These are phyloP conservation scores for Tychaedon coryphoeus DNA, from an alignment of 2,113 vertebrate species.

Conservation along the genomic window DNA sequence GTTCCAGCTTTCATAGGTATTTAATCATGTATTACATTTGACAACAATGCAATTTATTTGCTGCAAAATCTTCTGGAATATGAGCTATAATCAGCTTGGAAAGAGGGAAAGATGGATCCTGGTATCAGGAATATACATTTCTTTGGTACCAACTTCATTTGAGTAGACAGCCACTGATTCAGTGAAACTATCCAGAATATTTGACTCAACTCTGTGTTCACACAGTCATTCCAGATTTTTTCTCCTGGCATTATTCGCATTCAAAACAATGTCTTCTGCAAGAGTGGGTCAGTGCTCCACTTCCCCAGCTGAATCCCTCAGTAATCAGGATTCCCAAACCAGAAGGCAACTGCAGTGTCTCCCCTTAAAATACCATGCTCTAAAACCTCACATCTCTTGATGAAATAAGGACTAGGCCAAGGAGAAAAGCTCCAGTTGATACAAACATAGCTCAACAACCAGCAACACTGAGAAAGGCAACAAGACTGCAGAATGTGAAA, in stretches of 20 bases:
- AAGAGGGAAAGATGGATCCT: background rate
- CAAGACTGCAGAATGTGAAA: background rate
- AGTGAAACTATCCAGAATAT: background rate
- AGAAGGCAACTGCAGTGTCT: background rate
- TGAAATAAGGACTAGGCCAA: background rate
- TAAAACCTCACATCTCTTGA: background rate
- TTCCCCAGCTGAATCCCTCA: background rate
- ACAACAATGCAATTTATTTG: background rate
- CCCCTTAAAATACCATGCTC: background rate
- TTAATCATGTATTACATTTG: background rate
- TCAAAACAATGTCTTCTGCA: background rate
- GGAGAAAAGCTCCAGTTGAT: background rate
- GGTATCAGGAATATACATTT: background rate
- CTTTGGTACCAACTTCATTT: background rate
- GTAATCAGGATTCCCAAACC: background rate
- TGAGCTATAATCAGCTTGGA: background rate
- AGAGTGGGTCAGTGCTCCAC: accelerated
- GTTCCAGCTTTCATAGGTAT: background rate
- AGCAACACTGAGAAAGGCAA: background rate
- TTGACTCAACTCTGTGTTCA: background rate
- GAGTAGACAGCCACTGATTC: background rate
- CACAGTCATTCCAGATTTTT: background rate
- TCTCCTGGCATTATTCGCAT: background rate
- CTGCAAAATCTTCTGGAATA: background rate
- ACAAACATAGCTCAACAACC: background rate